A percentile compares a stretch with the other conserved stretches of the same genome.
Evolutionary conservation across 2,797 vertebrate species (phyloP).

Genomic region (Cercopithecus diana): DNA sequence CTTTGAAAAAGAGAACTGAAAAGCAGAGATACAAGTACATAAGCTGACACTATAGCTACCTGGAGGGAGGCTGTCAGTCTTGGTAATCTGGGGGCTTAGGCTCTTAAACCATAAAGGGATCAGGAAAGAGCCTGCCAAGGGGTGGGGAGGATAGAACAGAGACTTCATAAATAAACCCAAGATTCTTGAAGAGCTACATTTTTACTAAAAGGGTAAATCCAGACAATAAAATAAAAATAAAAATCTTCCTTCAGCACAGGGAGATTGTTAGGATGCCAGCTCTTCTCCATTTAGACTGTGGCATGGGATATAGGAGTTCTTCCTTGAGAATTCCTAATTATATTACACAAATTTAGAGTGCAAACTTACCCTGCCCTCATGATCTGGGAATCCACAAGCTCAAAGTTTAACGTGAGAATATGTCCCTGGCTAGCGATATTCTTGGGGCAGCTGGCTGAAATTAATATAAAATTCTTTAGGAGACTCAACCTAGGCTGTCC

Average conservation of each 20-base stretch:
- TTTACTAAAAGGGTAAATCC: background rate
- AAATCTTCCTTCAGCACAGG: background rate
- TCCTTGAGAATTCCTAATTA: background rate
- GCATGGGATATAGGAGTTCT: background rate
- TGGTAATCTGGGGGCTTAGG: background rate
- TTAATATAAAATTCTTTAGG: background rate
- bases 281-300: background rate
- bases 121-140: background rate
- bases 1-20: background rate
- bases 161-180: background rate
- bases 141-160: background rate
- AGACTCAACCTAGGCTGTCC: background rate
- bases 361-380: background rate
- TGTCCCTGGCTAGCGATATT: background rate
- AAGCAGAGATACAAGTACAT: background rate
- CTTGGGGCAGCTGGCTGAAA: background rate
- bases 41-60: background rate
- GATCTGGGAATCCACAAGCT: background rate
- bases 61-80: background rate
- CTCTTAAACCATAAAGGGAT: background rate
- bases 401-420: conserved; percentile 36
- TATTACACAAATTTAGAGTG: background rate
- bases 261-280: background rate
- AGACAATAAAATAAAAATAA: background rate
- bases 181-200: background rate